phyloP scores from a whole-genome alignment of 2,888 invertebrate species.

The Eilema griseolum region DNA sequence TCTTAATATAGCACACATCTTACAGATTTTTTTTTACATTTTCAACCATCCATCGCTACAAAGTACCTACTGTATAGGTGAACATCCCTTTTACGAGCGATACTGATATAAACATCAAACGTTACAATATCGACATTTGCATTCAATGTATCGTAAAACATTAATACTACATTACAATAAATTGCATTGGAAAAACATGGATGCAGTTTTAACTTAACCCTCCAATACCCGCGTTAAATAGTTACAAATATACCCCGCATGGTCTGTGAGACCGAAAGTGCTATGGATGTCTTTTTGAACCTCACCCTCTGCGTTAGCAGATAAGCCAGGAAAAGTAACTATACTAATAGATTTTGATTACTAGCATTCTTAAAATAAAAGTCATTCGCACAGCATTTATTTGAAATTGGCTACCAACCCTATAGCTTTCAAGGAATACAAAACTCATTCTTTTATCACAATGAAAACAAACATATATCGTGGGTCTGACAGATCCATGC shows the following conservation, averaged over 20 bases:
- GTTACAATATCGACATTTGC: slow-evolving; percentile 1
- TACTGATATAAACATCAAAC: background rate
- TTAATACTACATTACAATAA: background rate
- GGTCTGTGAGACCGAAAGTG: background rate
- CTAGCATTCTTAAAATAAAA: too few species aligned
- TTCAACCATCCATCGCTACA: background rate
- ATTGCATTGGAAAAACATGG: background rate
- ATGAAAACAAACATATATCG: background rate
- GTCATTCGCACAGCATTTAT: background rate
- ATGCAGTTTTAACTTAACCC: background rate
- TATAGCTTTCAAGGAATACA: background rate
- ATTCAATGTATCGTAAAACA: slow-evolving; percentile 6
- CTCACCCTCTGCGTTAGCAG: too few species aligned
- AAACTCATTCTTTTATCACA: background rate
- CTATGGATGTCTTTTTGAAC: background rate
- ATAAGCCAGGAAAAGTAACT: too few species aligned
- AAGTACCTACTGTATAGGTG: background rate
- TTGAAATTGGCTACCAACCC: background rate
- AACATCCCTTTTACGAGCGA: background rate
- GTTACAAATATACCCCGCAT: background rate
- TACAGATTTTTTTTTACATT: too few species aligned
- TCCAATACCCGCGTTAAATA: background rate
- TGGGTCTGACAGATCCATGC: background rate
- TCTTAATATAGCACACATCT: too few species aligned
- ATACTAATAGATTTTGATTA: too few species aligned